phyloP scores from a whole-genome alignment of 2,797 vertebrate genomes.

The Sparidentex hasta region DNA sequence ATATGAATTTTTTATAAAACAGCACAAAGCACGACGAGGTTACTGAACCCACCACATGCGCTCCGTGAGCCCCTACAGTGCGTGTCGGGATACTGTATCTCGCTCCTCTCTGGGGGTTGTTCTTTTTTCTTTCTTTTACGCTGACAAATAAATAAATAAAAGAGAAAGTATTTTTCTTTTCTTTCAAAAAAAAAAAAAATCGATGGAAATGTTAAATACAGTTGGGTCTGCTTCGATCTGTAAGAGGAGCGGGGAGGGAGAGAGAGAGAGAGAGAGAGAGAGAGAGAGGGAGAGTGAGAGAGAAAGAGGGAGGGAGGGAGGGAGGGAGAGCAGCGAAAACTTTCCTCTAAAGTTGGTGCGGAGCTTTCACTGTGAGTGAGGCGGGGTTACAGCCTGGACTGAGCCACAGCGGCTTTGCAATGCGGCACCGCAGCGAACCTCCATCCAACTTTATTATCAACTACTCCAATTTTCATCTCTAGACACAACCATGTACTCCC shows the following conservation, averaged over 20 bases:
- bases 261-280: slow-evolving; percentile 35
- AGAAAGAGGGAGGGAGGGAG: slow-evolving; percentile 58
- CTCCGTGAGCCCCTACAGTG: neutral
- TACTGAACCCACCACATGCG: slow-evolving; percentile 38
- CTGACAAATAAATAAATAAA: neutral
- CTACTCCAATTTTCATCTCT: slow-evolving; percentile 81
- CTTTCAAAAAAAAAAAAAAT: neutral
- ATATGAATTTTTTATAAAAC: slow-evolving; percentile 5
- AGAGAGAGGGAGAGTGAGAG: slow-evolving; percentile 48
- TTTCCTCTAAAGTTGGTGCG: slow-evolving; percentile 89
- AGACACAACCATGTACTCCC: slow-evolving; percentile 93
- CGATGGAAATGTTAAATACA: slow-evolving; percentile 12
- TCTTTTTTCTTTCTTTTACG: neutral
- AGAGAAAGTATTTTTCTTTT: neutral
- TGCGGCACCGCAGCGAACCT: slow-evolving; percentile 88
- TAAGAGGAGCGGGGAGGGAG: slow-evolving; percentile 53
- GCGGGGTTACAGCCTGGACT: slow-evolving; percentile 91
- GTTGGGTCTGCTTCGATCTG: slow-evolving; percentile 43
- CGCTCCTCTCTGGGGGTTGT: slow-evolving; percentile 9
- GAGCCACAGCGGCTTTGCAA: slow-evolving; percentile 87
- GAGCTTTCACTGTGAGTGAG: slow-evolving; percentile 94
- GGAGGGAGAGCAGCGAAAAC: slow-evolving; percentile 73
- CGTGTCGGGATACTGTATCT: slow-evolving; percentile 4
- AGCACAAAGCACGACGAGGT: slow-evolving; percentile 8
- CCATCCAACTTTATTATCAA: slow-evolving; percentile 84